phyloP scores from a whole-genome alignment of 92 coral and sea anemone genomes.

The Montipora capitata region DNA sequence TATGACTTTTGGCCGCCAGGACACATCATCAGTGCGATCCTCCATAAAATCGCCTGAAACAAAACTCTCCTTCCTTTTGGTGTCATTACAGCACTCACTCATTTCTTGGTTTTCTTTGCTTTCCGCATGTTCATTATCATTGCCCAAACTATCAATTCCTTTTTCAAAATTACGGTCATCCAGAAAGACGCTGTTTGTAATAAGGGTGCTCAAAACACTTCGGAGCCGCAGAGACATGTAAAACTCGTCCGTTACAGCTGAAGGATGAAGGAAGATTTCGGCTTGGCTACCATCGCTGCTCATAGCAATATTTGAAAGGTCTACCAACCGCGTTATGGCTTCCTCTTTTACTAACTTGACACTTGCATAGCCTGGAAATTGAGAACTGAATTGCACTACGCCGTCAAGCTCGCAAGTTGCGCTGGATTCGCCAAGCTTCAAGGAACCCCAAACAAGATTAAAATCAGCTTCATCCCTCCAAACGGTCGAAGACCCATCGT shows the following conservation, averaged over 20 bases:
- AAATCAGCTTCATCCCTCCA: conserved; percentile 57
- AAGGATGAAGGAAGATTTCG: conserved; percentile 38
- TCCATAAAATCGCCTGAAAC: background rate
- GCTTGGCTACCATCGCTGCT: conserved; percentile 48
- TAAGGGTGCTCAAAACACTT: conserved; percentile 37
- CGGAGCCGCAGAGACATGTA: conserved; percentile 47
- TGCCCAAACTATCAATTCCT: background rate
- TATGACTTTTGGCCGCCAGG: conserved; percentile 10
- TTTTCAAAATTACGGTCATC: conserved; percentile 8
- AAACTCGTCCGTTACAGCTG: conserved; percentile 53
- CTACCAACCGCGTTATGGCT: conserved; percentile 49
- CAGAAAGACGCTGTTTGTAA: background rate
- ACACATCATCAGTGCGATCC: background rate
- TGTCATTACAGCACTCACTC: background rate
- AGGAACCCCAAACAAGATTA: conserved; percentile 51
- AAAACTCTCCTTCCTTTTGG: background rate
- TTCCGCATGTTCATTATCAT: background rate
- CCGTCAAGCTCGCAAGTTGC: conserved; percentile 25
- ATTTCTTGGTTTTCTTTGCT: background rate
- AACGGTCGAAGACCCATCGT: conserved; percentile 17
- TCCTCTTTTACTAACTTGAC: conserved; percentile 38
- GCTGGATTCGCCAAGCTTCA: conserved; percentile 22
- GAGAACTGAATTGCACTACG: conserved; percentile 36
- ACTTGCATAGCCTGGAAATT: conserved; percentile 57
- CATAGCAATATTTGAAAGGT: conserved; percentile 38